These are phyloP conservation scores for Eudemis profundana DNA, from an alignment of 2,888 invertebrate genomes.

Conservation along the genomic window DNA sequence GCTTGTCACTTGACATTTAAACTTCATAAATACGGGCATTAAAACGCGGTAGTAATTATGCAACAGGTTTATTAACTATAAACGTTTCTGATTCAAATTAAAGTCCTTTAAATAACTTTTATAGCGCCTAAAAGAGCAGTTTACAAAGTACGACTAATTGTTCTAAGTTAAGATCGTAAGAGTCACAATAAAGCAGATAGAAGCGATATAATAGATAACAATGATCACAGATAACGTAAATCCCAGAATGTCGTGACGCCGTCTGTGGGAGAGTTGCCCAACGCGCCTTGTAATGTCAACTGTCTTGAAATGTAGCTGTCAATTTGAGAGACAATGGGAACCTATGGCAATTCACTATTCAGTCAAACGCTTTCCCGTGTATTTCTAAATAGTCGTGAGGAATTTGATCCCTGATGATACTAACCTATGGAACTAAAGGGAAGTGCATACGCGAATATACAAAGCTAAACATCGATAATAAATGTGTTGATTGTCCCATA, in stretches of 20 bases:
- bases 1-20: neutral
- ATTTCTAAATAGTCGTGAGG: neutral
- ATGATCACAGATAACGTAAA: conserved; percentile 40
- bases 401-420: neutral
- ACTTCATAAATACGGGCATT: neutral
- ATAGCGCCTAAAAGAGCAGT: conserved; percentile 4
- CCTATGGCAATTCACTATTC: conserved; percentile 16
- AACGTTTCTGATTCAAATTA: conserved; percentile 3
- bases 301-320: conserved; percentile 34
- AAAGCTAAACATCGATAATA: too few relatives aligned
- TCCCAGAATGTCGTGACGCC: conserved; percentile 42
- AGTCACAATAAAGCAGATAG: conserved; percentile 24
- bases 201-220: conserved; percentile 23
- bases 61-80: neutral
- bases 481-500: too few relatives aligned
- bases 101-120: neutral
- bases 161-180: conserved; percentile 25
- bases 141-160: conserved; percentile 14
- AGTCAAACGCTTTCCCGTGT: neutral
- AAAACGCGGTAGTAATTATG: conserved; percentile 7
- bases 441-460: too few relatives aligned
- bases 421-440: neutral
- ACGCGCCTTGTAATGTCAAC: conserved; percentile 41
- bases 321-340: conserved; percentile 33
- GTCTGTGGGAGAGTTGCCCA: conserved; percentile 38